Base-by-base conservation (phyloP, 92 coral and sea anemone genomes). In the Pocillopora grandis region DNA sequence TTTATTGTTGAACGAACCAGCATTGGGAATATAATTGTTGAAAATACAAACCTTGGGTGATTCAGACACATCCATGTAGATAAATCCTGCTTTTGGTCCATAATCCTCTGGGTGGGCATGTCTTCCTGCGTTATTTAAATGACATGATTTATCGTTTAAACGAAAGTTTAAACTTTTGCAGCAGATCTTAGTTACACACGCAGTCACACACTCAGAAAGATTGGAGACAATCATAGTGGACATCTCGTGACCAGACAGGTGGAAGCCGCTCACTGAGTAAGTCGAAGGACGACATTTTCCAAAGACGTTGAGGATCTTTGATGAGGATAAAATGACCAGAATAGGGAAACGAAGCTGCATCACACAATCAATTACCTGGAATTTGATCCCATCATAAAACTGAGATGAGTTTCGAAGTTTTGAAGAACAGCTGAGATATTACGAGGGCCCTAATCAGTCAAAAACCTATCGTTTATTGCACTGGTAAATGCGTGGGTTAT, bases 51-150 rank as follows among this genome's bases (percentile, higher is more conserved):
- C 84, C 84, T 80, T 80, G 16, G 55, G 75, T 68, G 13, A 49
- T 21, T 49, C 31, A 15, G 65, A 15, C 15, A 72, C 62, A 35
- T 80, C 84, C 75, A 48, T 80, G 33, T 80, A 80, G 55, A 80
- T 52, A 13, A 14, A 67, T 16, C 75, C 76, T 12, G 56, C 75
- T 62, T 66, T 55, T 1, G 84, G 84, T 58, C 64, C 75, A 52
- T 80, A 80, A 69, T 80, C 76, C 27, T 21, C 65, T 17, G 76
- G 76, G 65, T 80, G 66, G 3, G 84, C 66, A 57, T 37, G 58
- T 80, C 84, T 80, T 75, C 66, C 84, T 16, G 65, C 75, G 12
- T 80, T 76, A 21, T 80, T 80, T 48, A 80, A 80, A 52, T 80
- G 76, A 11, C 84, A 80, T 80, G 75, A 52, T 55, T 66, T 80